phyloP scores from a whole-genome alignment of 1,140 invertebrate genomes.

The Tetramorium simillimum region DNA sequence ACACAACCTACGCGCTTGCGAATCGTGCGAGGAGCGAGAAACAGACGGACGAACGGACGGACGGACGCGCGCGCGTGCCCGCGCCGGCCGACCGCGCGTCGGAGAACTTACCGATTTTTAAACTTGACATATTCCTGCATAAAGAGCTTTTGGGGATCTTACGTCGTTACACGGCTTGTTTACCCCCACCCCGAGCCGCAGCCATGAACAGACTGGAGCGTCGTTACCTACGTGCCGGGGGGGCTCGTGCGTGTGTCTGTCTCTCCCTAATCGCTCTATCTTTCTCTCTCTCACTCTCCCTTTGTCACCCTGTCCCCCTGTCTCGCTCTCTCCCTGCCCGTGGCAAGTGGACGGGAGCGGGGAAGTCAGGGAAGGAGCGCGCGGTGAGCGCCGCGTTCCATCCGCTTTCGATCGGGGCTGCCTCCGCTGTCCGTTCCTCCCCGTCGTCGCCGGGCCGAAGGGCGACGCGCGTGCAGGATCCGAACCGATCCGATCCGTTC shows the following conservation, averaged over 20 bases:
- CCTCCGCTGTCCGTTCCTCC: background rate
- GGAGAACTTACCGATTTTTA: slow-evolving; percentile 87
- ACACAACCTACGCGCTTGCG: slow-evolving; percentile 46
- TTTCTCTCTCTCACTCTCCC: background rate
- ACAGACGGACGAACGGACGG: too few relatives aligned
- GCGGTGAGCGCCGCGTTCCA: slow-evolving; percentile 63
- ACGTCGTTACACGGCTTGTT: slow-evolving; percentile 79
- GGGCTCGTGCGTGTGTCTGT: slow-evolving; percentile 65
- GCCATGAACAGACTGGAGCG: slow-evolving; percentile 80
- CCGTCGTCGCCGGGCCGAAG: background rate
- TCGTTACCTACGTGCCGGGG: slow-evolving; percentile 67
- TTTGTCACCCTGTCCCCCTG: background rate
- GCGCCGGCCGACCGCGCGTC: background rate
- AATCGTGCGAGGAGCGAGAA: slow-evolving; percentile 9
- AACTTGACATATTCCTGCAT: slow-evolving; percentile 88
- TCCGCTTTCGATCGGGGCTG: slow-evolving; percentile 60
- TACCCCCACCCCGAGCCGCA: slow-evolving; percentile 81
- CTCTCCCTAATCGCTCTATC: background rate
- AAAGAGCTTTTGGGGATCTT: slow-evolving; percentile 78
- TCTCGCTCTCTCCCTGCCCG: background rate
- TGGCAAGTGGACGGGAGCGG: slow-evolving; percentile 51
- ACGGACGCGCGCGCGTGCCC: background rate
- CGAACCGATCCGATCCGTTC: background rate
- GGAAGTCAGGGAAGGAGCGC: slow-evolving; percentile 71
- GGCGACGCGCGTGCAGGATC: background rate